Evolutionary conservation across 2,888 invertebrate genomes (phyloP).

Genomic region (Scaptodrosophila latifasciaeformis): DNA sequence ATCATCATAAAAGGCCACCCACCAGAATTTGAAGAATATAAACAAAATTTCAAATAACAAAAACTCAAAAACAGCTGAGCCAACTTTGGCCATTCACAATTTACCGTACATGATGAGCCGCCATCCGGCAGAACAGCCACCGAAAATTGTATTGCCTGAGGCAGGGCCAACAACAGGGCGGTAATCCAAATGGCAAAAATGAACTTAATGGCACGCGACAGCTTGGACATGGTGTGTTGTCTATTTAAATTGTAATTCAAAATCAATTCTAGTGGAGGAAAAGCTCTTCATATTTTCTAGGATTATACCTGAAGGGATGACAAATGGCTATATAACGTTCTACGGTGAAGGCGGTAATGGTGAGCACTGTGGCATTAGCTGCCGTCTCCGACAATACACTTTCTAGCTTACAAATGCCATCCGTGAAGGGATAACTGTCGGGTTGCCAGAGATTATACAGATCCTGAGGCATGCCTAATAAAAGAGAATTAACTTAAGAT

Average conservation of each 20-base stretch:
- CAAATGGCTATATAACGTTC: slow-evolving; percentile 92
- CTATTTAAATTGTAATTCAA: slow-evolving; percentile 45
- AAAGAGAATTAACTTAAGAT: no score
- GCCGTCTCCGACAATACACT: slow-evolving; percentile 89
- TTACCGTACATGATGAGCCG: slow-evolving; percentile 73
- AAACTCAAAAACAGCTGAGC: background rate
- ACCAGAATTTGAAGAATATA: background rate
- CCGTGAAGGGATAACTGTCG: slow-evolving; percentile 84
- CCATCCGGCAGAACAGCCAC: slow-evolving; percentile 55
- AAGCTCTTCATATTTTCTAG: no score
- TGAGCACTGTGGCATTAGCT: slow-evolving; percentile 88
- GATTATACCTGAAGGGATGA: slow-evolving; percentile 84
- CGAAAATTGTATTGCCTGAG: slow-evolving; percentile 79
- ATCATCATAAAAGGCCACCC: no score
- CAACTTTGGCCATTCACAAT: no score
- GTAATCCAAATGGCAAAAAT: slow-evolving; percentile 88
- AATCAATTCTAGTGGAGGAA: slow-evolving; percentile 27
- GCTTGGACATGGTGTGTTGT: slow-evolving; percentile 88
- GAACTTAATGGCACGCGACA: slow-evolving; percentile 88
- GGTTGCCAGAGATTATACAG: slow-evolving; percentile 85
- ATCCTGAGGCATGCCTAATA: slow-evolving; percentile 85
- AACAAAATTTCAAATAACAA: background rate
- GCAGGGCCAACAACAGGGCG: slow-evolving; percentile 83
- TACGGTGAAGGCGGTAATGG: slow-evolving; percentile 91
- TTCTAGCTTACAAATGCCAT: slow-evolving; percentile 83